Evolutionary conservation across 2,888 invertebrate species (phyloP), one percentile per base, ranked within the genome.

Genomic region (Cylindroiulus punctatus): DNA sequence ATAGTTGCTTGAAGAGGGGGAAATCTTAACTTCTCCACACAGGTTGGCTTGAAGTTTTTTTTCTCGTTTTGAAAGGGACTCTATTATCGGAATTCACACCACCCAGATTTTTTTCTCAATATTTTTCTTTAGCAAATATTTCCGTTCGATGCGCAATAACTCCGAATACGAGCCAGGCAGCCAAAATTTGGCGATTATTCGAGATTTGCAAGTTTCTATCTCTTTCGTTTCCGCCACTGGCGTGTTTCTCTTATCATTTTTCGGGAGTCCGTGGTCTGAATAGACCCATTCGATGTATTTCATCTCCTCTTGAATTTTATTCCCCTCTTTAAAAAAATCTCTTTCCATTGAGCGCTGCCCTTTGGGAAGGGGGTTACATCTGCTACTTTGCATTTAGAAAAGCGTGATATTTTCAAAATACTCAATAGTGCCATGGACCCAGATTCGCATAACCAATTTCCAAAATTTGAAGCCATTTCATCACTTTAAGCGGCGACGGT

Each of bases 101-200:
- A 76, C 65, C 26, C 17, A 76, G 76, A 76, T 30, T 76, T 76
- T 76, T 76, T 76, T 76, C 17, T 12, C 14, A 32, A 76, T 76
- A 76, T 76, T 30, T 76, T 76, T 30, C 76, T 30, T 76, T 76
- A 17, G 76, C 30, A 30, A 30, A 76, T 76, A 76, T 76, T 76
- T 76, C 76, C 76, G 76, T 76, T 76, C 76, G 76, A 76, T 76
- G 76, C 76, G 76, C 76, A 76, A 76, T 76, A 76, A 76, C 76
- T 30, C 65, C 76, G 30, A 76, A 14, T 76, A 30, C 17, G 32
- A 76, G 30, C 76, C 76, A 76, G 76, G 76, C 14, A 76, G 76
- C 76, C 30, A 76, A 76, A 76, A 76, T 76, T 76, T 76, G 76
- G 76, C 76, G 76, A 76, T 76, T 76, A 76, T 76, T 76, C 30